phyloP scores from a whole-genome alignment of 2,113 vertebrate genomes.

The Dipodomys spectabilis region DNA sequence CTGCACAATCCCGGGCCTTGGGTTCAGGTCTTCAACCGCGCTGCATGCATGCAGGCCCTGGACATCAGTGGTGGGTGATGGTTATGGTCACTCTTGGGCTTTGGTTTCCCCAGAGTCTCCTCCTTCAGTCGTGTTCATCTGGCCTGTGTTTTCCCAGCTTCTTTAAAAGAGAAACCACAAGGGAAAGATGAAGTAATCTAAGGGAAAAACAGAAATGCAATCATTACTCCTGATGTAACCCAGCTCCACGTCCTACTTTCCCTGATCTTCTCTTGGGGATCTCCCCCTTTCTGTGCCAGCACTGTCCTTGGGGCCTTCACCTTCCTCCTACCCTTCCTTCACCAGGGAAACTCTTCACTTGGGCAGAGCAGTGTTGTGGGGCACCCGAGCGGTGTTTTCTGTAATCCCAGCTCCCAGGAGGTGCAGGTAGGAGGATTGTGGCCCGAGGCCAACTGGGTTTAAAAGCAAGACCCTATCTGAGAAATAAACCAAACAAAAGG shows the following conservation, averaged over 20 bases:
- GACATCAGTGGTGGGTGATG: neutral
- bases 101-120: constrained; percentile 1
- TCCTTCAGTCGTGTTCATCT: neutral
- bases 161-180: constrained; percentile 38
- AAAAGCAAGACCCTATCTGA: too few species aligned
- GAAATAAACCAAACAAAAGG: too few species aligned
- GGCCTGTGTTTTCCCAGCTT: neutral
- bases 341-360: neutral
- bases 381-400: too few species aligned
- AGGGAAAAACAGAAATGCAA: constrained; percentile 8
- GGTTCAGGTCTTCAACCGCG: neutral
- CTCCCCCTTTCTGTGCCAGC: neutral
- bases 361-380: too few species aligned
- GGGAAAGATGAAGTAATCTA: constrained; percentile 23
- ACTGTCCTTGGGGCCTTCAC: constrained; percentile 1
- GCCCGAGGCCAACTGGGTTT: too few species aligned
- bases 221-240: neutral
- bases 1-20: neutral
- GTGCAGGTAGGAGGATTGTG: too few species aligned
- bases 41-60: neutral
- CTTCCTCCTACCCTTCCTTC: neutral
- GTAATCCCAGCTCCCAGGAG: too few species aligned
- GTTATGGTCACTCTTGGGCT: neutral
- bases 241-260: neutral
- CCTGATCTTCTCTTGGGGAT: neutral